Evolutionary conservation across 1,140 invertebrate species (phyloP).

Genomic region (Drosophila sp.): DNA sequence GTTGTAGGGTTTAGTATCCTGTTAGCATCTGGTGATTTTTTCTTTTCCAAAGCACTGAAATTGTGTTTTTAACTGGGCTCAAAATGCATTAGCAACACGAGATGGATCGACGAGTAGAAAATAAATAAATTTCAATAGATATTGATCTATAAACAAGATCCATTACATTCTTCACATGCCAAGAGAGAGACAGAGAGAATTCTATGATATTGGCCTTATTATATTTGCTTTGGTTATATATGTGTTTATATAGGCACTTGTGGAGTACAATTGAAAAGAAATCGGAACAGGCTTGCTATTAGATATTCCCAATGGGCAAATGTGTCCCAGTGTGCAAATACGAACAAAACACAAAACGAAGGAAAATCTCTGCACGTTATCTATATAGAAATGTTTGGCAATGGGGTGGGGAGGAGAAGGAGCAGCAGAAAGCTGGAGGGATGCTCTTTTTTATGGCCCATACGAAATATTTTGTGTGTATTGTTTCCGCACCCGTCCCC

Average conservation of each 20-base stretch:
- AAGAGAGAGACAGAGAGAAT: too few species aligned
- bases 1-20: too few species aligned
- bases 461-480: slow-evolving; percentile 59
- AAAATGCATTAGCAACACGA: too few species aligned
- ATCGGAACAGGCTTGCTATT: background rate
- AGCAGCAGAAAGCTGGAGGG: slow-evolving; percentile 4
- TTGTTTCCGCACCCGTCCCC: slow-evolving; percentile 1
- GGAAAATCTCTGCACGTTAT: slow-evolving; percentile 53
- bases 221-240: background rate
- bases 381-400: slow-evolving; percentile 25
- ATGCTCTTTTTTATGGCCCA: slow-evolving; percentile 64
- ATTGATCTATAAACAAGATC: too few species aligned
- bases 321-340: slow-evolving; percentile 1
- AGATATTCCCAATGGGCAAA: background rate
- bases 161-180: too few species aligned
- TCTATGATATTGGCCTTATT: too few species aligned
- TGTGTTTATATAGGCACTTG: background rate
- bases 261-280: background rate
- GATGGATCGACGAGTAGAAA: too few species aligned
- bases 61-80: too few species aligned
- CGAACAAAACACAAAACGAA: slow-evolving; percentile 3
- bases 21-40: too few species aligned
- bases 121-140: too few species aligned
- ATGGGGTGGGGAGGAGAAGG: background rate
- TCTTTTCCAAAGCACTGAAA: too few species aligned